These are phyloP conservation scores for Drosophila ficusphila DNA, from an alignment of 1,140 invertebrate genomes.

Conservation along the genomic window DNA sequence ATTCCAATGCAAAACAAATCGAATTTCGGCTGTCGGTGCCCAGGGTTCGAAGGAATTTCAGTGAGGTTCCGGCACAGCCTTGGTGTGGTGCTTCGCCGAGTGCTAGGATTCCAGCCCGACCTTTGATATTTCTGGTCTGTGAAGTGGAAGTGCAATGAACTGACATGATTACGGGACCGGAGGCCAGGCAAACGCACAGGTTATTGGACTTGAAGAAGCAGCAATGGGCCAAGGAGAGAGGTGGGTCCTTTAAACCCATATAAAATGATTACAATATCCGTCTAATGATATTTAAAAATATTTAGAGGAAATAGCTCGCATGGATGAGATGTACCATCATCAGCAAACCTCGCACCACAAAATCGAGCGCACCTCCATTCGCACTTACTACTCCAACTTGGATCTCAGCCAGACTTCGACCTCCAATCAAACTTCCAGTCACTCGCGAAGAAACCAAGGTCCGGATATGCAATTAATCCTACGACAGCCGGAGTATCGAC, in stretches of 20 bases:
- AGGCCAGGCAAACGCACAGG: slow-evolving; percentile 81
- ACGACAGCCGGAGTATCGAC: slow-evolving; percentile 43
- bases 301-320: slow-evolving; percentile 87
- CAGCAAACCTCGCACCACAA: slow-evolving; percentile 76
- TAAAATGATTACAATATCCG: no score
- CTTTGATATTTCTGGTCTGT: slow-evolving; percentile 30
- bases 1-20: slow-evolving; percentile 69
- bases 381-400: slow-evolving; percentile 82
- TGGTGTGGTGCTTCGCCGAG: slow-evolving; percentile 24
- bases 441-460: slow-evolving; percentile 32
- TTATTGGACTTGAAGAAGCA: slow-evolving; percentile 88
- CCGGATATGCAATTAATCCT: slow-evolving; percentile 45
- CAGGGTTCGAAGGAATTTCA: slow-evolving; percentile 50
- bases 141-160: slow-evolving; percentile 60
- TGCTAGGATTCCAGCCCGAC: slow-evolving; percentile 39
- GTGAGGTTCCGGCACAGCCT: slow-evolving; percentile 41
- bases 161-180: slow-evolving; percentile 80
- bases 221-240: slow-evolving; percentile 89
- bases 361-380: slow-evolving; percentile 83
- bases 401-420: slow-evolving; percentile 69
- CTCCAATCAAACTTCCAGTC: slow-evolving; percentile 58
- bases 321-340: slow-evolving; percentile 84
- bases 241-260: slow-evolving; percentile 78
- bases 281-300: no score
- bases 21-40: slow-evolving; percentile 21